Percentiles rank a stretch among this genome's conserved stretches.
Evolutionary conservation across 2,888 invertebrate species (phyloP).

Genomic region (Cheilosia soror): DNA sequence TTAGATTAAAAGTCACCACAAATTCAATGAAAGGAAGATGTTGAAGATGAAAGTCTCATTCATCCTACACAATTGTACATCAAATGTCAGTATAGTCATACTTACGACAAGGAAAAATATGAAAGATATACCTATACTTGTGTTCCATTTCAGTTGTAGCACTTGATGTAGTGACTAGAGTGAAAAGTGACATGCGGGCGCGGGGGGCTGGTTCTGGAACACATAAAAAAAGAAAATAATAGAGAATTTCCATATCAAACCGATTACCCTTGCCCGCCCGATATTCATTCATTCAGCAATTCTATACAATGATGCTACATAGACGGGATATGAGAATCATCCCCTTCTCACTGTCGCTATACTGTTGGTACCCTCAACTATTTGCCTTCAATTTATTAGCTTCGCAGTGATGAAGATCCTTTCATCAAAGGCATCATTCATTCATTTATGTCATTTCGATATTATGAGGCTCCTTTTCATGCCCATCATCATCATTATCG

Average conservation of each 20-base stretch:
- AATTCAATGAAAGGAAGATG: constrained; percentile 10
- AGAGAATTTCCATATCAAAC: constrained; percentile 60
- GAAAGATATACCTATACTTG: constrained; percentile 5
- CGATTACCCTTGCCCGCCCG: constrained; percentile 44
- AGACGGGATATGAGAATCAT: not conserved
- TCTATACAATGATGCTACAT: constrained; percentile 6
- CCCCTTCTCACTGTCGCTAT: constrained; percentile 1
- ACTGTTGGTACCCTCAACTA: constrained; percentile 24
- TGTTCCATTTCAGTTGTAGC: constrained; percentile 24
- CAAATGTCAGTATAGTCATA: too few species aligned
- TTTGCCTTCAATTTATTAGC: constrained; percentile 71
- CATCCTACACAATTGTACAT: not conserved
- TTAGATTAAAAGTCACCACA: constrained; percentile 15
- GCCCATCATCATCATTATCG: constrained; percentile 60
- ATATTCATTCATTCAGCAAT: constrained; percentile 11
- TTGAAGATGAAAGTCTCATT: not conserved
- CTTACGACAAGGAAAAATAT: constrained; percentile 12
- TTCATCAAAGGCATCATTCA: constrained; percentile 73
- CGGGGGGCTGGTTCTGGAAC: not conserved
- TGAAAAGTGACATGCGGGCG: too few species aligned
- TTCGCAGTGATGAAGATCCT: constrained; percentile 70
- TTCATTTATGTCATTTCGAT: constrained; percentile 74
- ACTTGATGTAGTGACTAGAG: not conserved
- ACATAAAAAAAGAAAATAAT: constrained; percentile 36
- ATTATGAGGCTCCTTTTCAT: constrained; percentile 64